Evolutionary conservation across 2,888 invertebrate genomes (phyloP).

Genomic region (Panzeria rudis): DNA sequence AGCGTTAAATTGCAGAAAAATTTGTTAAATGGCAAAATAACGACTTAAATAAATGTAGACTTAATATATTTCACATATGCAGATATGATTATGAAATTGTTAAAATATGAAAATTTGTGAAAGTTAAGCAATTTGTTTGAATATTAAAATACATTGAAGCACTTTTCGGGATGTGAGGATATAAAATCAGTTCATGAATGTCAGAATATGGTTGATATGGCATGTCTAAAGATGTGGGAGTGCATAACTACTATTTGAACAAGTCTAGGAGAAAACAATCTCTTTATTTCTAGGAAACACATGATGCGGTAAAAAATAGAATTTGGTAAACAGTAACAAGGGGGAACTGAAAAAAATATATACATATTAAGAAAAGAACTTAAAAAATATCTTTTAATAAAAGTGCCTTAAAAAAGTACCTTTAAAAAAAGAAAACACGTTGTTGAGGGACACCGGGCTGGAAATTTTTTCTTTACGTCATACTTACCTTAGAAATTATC

Average conservation of each 20-base stretch:
- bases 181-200: conserved; percentile 16
- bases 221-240: background rate
- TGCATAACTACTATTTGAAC: background rate
- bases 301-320: background rate
- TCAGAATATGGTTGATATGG: background rate
- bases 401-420: background rate
- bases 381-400: background rate
- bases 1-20: conserved; percentile 75
- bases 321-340: background rate
- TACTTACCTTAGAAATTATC: no score
- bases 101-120: conserved; percentile 47
- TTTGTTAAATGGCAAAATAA: conserved; percentile 48
- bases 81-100: conserved; percentile 33
- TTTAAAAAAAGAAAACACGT: background rate
- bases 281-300: background rate
- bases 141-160: conserved; percentile 18
- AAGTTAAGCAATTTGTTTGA: conserved; percentile 10
- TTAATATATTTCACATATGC: background rate
- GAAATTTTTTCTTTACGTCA: no score
- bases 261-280: conserved; percentile 19
- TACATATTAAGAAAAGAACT: no score
- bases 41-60: conserved; percentile 42
- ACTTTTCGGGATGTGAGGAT: background rate
- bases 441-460: no score
- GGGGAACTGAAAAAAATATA: background rate